Conservation (phyloP, 2,888 invertebrate species). For the Sepiola atlantica region DNA sequence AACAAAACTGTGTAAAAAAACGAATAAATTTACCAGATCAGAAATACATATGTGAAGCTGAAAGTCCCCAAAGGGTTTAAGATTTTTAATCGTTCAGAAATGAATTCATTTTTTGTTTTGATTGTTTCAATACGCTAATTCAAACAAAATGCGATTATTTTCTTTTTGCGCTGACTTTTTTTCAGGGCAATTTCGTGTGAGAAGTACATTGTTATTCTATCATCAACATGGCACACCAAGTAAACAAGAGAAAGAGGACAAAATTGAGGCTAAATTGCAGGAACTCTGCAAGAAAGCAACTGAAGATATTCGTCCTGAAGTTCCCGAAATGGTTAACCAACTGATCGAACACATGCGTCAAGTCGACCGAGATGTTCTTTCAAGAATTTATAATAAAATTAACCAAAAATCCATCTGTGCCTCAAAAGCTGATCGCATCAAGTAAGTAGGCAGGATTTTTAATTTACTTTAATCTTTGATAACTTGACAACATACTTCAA, state of each 20-base stretch:
- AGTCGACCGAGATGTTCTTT: neutral
- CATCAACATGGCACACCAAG: conserved; percentile 54
- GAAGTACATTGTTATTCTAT: conserved; percentile 59
- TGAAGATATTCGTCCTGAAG: conserved; percentile 73
- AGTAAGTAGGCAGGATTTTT: neutral
- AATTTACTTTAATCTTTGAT: neutral
- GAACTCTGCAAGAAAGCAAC: conserved; percentile 64
- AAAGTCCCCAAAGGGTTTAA: no score
- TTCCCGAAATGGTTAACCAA: conserved; percentile 75
- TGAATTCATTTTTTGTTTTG: no score
- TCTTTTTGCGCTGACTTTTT: neutral
- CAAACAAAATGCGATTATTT: neutral
- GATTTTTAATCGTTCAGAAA: no score
- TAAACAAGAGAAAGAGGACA: conserved; percentile 48
- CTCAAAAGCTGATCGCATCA: neutral
- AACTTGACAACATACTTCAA: neutral
- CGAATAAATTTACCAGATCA: no score
- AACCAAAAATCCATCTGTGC: neutral
- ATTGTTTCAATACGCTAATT: no score
- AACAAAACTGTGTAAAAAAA: no score
- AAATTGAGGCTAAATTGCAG: conserved; percentile 58
- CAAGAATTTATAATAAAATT: neutral
- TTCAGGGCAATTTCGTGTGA: neutral
- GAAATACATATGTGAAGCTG: no score
- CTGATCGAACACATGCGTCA: conserved; percentile 58